Percentiles rank a stretch among this genome's conserved stretches.
These are phyloP conservation scores for Subanguina moxae DNA, from an alignment of 1,140 invertebrate species.

Conservation along the genomic window DNA sequence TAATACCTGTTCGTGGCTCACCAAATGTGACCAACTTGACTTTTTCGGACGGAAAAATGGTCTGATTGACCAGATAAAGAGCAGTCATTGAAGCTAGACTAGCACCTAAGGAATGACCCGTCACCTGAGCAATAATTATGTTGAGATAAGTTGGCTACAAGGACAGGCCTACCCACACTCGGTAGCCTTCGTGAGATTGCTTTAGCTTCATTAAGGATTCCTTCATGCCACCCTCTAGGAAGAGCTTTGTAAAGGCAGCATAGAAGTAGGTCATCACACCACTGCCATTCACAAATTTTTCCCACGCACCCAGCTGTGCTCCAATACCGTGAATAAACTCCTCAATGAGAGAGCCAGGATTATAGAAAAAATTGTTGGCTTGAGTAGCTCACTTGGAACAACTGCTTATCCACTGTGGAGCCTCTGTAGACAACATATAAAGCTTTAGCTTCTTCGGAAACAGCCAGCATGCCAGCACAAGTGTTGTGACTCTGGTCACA, in stretches of 20 bases:
- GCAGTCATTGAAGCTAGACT: conserved; percentile 57
- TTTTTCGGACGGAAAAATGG: conserved; percentile 46
- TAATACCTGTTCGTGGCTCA: conserved; percentile 53
- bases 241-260: conserved; percentile 49
- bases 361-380: conserved; percentile 22
- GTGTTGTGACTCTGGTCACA: conserved; percentile 53
- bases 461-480: conserved; percentile 55
- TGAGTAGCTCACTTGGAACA: conserved; percentile 32
- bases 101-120: conserved; percentile 54
- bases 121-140: conserved; percentile 30
- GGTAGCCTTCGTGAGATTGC: conserved; percentile 50
- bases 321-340: conserved; percentile 57
- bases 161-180: conserved; percentile 47
- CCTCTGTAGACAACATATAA: conserved; percentile 57
- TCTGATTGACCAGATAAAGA: conserved; percentile 56
- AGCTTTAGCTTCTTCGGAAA: conserved; percentile 58
- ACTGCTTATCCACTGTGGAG: conserved; percentile 52
- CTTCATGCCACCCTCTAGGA: conserved; percentile 57
- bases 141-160: neutral
- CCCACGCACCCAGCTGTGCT: conserved; percentile 58
- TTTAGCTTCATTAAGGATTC: conserved; percentile 50
- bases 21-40: conserved; percentile 56
- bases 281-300: conserved; percentile 56
- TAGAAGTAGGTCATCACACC: conserved; percentile 59
- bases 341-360: conserved; percentile 14